Conservation (phyloP, 2,888 invertebrate species). For the Stenchaetothrips biformis region DNA sequence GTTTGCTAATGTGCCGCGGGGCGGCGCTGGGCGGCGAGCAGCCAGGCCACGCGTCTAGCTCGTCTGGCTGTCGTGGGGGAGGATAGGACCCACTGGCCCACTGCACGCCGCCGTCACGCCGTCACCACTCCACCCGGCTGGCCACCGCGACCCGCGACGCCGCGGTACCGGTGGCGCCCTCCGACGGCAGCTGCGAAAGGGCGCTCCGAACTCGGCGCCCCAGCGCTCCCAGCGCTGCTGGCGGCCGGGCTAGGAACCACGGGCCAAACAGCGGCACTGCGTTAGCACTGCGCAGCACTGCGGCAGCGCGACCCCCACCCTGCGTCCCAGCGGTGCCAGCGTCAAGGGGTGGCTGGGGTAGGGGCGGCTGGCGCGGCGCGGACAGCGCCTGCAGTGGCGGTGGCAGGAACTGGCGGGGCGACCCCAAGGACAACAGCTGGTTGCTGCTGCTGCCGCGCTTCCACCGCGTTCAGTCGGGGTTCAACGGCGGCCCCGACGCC, state of each 20-base stretch:
- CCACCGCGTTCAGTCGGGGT: not conserved
- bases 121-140: not conserved
- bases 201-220: not conserved
- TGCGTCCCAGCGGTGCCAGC: not conserved
- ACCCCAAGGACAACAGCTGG: slow-evolving; percentile 19
- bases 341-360: not conserved
- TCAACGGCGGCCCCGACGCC: slow-evolving; percentile 26
- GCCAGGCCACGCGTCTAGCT: not conserved
- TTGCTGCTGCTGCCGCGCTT: not conserved
- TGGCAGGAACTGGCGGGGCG: not conserved
- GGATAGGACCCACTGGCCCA: slow-evolving; percentile 12
- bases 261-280: slow-evolving; percentile 9
- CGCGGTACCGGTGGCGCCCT: not conserved
- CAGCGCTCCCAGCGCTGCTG: not conserved
- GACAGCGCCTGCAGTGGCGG: not conserved
- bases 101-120: not conserved
- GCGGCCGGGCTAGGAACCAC: not conserved
- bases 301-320: not conserved
- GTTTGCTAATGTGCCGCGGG: too few relatives aligned
- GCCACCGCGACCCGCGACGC: too few relatives aligned
- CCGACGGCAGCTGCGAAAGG: not conserved
- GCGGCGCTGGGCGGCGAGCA: not conserved
- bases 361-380: not conserved
- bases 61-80: not conserved
- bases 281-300: too few relatives aligned